phyloP scores from a whole-genome alignment of 2,113 vertebrate species.

The Butorides virescens region DNA sequence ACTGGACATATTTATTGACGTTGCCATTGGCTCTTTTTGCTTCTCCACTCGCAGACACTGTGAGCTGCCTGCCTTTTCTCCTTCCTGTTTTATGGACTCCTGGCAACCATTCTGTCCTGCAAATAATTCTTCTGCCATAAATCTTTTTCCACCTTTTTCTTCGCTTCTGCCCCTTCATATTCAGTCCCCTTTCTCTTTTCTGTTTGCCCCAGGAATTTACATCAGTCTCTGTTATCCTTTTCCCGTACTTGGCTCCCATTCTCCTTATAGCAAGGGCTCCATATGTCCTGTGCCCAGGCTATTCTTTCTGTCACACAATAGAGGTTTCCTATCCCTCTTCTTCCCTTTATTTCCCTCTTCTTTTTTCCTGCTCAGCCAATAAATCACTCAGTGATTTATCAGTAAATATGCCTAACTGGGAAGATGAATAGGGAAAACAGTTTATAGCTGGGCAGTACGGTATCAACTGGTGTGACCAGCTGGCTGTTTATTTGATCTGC shows the following conservation, averaged over 20 bases:
- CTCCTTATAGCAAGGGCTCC: not conserved
- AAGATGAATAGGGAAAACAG: not conserved
- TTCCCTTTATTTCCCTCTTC: not conserved
- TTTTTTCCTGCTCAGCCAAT: not conserved
- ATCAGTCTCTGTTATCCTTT: not conserved
- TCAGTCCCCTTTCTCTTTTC: not conserved
- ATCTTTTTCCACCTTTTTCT: not conserved
- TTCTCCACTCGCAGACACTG: not conserved
- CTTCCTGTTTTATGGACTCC: not conserved
- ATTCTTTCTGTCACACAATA: not conserved
- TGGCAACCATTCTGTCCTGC: not conserved
- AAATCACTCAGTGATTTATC: slow-evolving; percentile 1
- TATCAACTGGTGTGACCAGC: not conserved
- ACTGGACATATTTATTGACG: not conserved
- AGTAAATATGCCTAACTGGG: not conserved
- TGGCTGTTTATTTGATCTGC: slow-evolving; percentile 31
- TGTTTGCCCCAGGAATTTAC: not conserved
- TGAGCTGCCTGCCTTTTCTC: not conserved
- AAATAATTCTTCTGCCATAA: not conserved
- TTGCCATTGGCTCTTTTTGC: not conserved
- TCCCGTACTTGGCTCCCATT: not conserved
- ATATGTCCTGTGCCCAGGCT: not conserved
- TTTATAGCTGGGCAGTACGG: not conserved
- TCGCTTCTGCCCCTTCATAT: not conserved
- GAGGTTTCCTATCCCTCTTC: not conserved